Evolutionary conservation across 2,797 vertebrate genomes (phyloP).

Genomic region (Streptopelia turtur): DNA sequence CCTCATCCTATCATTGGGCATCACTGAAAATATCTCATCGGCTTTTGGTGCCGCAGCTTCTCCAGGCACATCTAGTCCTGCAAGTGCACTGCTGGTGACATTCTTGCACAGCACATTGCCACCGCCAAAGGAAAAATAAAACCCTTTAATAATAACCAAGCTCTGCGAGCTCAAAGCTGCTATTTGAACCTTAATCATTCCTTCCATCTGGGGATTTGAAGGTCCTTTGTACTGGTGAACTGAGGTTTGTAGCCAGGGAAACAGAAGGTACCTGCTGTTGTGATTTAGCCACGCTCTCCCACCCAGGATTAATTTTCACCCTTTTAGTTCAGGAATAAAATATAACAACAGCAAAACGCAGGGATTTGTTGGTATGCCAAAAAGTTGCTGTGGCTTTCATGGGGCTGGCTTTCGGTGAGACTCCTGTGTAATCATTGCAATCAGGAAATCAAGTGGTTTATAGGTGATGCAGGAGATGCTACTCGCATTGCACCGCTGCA

Average conservation of each 20-base stretch:
- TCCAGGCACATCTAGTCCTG: not conserved
- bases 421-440: not conserved
- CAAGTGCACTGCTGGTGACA: not conserved
- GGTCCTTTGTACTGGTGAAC: not conserved
- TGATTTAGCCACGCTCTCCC: not conserved
- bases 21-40: not conserved
- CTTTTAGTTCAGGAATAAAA: not conserved
- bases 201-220: not conserved
- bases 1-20: too few relatives aligned
- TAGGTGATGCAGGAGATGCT: too few relatives aligned
- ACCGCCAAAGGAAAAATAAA: not conserved
- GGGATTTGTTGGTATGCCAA: not conserved
- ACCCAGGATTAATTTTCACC: not conserved
- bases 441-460: not conserved
- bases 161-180: not conserved
- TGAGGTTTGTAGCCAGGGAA: not conserved
- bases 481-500: not conserved
- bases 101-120: not conserved
- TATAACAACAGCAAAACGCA: not conserved
- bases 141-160: not conserved
- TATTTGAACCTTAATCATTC: not conserved
- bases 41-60: not conserved
- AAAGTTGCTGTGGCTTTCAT: not conserved
- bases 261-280: not conserved
- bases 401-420: not conserved